Percentiles rank a stretch among this genome's conserved stretches.
These are phyloP conservation scores for Zaprionus vittiger DNA, from an alignment of 1,140 invertebrate species.

Conservation along the genomic window DNA sequence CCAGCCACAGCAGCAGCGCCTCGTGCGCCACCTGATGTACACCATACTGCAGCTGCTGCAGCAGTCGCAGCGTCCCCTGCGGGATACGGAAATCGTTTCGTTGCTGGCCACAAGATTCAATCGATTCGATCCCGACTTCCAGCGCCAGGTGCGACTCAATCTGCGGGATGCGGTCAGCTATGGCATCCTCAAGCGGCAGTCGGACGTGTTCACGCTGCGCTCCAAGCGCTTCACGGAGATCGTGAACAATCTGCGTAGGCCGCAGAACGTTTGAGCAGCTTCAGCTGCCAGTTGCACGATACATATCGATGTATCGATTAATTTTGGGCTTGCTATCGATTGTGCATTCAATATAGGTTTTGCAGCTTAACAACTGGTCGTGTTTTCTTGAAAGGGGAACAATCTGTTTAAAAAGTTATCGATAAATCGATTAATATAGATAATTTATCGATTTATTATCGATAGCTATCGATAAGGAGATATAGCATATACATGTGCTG, in stretches of 20 bases:
- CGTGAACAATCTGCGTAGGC: slow-evolving; percentile 12
- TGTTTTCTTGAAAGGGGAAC: not conserved
- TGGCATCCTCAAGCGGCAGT: slow-evolving; percentile 50
- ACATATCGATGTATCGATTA: not conserved
- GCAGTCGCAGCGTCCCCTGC: slow-evolving; percentile 40
- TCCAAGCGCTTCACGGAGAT: slow-evolving; percentile 29
- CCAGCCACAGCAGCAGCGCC: slow-evolving; percentile 24
- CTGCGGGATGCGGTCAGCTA: slow-evolving; percentile 50
- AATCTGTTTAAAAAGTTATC: not conserved
- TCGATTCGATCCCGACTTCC: slow-evolving; percentile 55
- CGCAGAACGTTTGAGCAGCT: not conserved
- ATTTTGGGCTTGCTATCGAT: not conserved
- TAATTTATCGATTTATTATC: not conserved
- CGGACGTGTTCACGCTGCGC: slow-evolving; percentile 27
- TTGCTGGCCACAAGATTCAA: slow-evolving; percentile 3
- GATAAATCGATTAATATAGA: too few species aligned
- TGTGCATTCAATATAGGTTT: not conserved
- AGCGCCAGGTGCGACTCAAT: slow-evolving; percentile 48
- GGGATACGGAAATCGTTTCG: slow-evolving; percentile 34
- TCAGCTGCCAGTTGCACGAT: not conserved
- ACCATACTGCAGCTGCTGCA: slow-evolving; percentile 44
- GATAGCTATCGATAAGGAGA: not conserved
- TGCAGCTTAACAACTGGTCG: not conserved
- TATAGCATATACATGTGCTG: too few species aligned
- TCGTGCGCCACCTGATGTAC: slow-evolving; percentile 39